Conservation (phyloP, 2,113 vertebrate species). For the Malurus alboscapulatus region DNA sequence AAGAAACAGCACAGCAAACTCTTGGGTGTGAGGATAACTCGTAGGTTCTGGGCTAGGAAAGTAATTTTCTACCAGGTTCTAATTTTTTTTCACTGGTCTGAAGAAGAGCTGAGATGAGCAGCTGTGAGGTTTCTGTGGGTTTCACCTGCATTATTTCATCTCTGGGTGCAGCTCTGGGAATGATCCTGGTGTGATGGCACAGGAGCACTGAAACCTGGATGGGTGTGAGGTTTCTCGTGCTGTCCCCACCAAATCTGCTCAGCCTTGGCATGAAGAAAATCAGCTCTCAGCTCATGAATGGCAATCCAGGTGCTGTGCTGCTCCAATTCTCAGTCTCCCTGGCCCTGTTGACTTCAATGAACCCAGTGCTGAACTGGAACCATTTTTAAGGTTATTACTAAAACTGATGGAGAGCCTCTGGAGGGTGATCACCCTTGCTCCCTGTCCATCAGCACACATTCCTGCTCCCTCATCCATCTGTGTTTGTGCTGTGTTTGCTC, state of each 20-base stretch:
- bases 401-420: background rate
- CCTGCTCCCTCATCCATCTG: background rate
- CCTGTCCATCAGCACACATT: background rate
- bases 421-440: background rate
- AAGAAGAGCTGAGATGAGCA: background rate
- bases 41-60: background rate
- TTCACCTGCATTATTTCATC: background rate
- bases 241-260: background rate
- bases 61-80: background rate
- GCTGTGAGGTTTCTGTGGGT: background rate
- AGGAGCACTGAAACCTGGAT: background rate
- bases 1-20: background rate
- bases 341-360: background rate
- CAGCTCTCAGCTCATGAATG: background rate
- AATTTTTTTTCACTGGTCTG: background rate
- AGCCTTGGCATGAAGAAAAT: background rate
- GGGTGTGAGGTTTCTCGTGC: rapidly evolving
- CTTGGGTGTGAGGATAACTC: background rate
- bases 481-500: background rate
- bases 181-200: background rate
- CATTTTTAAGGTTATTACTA: background rate
- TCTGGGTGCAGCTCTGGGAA: background rate
- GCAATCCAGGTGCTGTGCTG: background rate
- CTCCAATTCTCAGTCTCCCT: background rate
- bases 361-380: background rate